phyloP scores from a whole-genome alignment of 2,888 invertebrate species.

The Tetragonisca angustula region DNA sequence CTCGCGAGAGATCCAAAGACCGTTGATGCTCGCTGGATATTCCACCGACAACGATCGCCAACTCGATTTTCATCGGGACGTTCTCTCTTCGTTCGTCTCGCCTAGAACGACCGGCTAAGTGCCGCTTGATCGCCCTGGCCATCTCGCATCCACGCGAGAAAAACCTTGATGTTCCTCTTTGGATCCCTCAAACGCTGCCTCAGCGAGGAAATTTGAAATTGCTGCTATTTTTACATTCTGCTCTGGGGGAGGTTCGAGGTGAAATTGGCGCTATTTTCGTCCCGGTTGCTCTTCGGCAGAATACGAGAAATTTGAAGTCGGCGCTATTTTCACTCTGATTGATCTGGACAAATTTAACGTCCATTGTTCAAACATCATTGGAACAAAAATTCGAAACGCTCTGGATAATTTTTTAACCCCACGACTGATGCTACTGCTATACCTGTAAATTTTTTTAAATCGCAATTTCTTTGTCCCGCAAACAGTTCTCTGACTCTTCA shows the following conservation, averaged over 20 bases:
- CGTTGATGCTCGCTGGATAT: constrained; percentile 39
- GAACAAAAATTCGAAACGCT: no score
- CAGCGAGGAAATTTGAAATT: not conserved
- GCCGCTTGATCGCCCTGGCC: constrained; percentile 5
- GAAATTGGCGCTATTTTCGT: no score
- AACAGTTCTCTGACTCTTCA: no score
- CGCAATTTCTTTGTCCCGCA: no score
- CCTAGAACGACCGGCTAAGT: constrained; percentile 39
- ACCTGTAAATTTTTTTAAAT: no score
- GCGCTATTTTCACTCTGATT: not conserved
- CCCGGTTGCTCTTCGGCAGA: no score
- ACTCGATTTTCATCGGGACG: constrained; percentile 72
- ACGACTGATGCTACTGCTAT: no score
- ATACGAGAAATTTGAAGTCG: no score
- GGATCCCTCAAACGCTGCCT: not conserved
- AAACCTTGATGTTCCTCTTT: not conserved
- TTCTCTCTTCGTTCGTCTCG: constrained; percentile 68
- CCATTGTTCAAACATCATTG: no score
- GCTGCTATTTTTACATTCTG: not conserved
- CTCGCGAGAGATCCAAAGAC: constrained; percentile 19
- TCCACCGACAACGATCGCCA: constrained; percentile 62
- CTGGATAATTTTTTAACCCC: no score
- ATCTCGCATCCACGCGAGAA: not conserved
- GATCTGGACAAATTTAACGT: not conserved
- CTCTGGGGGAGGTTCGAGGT: no score